Conservation (phyloP, 2,797 vertebrate species). For the Sandelia bainsii region DNA sequence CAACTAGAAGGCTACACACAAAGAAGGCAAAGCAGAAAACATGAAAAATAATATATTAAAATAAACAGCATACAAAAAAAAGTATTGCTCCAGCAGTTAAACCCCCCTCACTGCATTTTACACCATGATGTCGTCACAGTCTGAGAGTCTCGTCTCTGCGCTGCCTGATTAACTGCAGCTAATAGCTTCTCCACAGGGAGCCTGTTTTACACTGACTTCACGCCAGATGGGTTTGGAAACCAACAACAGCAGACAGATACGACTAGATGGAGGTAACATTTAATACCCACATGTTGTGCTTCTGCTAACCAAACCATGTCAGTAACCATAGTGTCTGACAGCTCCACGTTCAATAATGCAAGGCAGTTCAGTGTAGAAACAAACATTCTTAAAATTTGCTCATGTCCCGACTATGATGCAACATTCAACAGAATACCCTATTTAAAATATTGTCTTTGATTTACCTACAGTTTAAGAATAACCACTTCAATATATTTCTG, state of each 20-base stretch:
- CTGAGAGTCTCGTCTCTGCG: conserved; percentile 34
- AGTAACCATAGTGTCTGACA: conserved; percentile 15
- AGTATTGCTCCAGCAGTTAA: conserved; percentile 24
- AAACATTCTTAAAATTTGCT: neutral
- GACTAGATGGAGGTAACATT: conserved; percentile 38
- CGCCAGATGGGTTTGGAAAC: conserved; percentile 57
- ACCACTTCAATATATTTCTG: conserved; percentile 11
- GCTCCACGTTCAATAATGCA: conserved; percentile 26
- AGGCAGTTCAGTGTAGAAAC: conserved; percentile 1
- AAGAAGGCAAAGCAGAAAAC: conserved; percentile 22
- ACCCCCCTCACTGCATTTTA: conserved; percentile 31
- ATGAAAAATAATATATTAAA: neutral
- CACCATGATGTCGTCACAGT: conserved; percentile 44
- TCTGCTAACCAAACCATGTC: conserved; percentile 30
- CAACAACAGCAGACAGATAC: conserved; percentile 44
- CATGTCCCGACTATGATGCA: neutral
- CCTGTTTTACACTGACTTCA: conserved; percentile 40
- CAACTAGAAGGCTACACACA: conserved; percentile 6
- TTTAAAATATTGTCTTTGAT: conserved; percentile 27
- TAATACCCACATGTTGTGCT: conserved; percentile 34
- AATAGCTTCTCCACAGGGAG: conserved; percentile 64
- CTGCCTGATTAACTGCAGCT: conserved; percentile 68
- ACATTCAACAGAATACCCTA: conserved; percentile 24
- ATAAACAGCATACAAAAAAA: conserved; percentile 33
- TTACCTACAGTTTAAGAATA: conserved; percentile 13